phyloP scores from a whole-genome alignment of 2,888 invertebrate species.

The Gnatocerus cornutus region DNA sequence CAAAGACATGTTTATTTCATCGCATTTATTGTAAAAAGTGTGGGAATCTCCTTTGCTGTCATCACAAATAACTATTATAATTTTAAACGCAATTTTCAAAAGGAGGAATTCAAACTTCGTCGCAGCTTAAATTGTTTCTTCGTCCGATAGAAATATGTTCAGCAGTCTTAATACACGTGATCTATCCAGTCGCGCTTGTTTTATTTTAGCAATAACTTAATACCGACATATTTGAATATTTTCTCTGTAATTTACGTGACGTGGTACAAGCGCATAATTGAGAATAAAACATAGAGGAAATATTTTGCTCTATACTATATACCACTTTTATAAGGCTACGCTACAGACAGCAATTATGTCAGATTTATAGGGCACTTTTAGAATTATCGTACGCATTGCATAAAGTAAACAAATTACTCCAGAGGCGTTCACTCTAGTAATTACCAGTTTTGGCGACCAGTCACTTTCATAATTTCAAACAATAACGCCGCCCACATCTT shows the following conservation, averaged over 20 bases:
- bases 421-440: not conserved
- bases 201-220: not conserved
- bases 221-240: conserved; percentile 5
- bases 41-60: no score
- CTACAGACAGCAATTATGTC: conserved; percentile 32
- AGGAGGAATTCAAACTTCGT: no score
- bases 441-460: not conserved
- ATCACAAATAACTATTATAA: no score
- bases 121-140: no score
- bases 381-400: conserved; percentile 13
- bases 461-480: not conserved
- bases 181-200: not conserved
- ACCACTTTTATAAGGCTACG: conserved; percentile 23
- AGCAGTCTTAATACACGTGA: not conserved
- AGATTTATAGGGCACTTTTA: conserved; percentile 33
- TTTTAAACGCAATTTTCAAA: no score
- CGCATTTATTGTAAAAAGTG: no score
- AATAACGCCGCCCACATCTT: not conserved
- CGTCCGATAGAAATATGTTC: no score
- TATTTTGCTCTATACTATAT: conserved; percentile 30
- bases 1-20: no score
- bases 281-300: conserved; percentile 32
- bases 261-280: conserved; percentile 31
- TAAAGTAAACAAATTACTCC: conserved; percentile 7
- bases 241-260: conserved; percentile 30